phyloP scores from a whole-genome alignment of 2,797 vertebrate genomes.

The Acanthurus lineatus region DNA sequence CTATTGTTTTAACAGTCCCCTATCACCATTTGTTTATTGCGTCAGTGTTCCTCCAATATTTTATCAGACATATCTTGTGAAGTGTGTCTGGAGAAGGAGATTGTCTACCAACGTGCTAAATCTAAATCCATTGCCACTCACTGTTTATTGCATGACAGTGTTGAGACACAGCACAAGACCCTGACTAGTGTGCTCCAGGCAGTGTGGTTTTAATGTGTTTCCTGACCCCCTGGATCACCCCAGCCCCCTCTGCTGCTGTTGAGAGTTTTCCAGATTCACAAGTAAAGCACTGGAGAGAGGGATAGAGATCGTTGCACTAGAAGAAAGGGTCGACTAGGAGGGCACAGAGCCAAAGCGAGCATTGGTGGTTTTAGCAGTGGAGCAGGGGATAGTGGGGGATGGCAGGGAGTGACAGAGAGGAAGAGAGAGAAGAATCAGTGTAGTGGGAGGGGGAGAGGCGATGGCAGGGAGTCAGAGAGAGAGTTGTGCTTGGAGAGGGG shows the following conservation, averaged over 20 bases:
- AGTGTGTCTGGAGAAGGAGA: constrained; percentile 30
- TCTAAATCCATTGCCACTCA: constrained; percentile 72
- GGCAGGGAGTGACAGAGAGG: constrained; percentile 68
- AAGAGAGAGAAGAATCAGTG: constrained; percentile 62
- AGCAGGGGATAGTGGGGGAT: constrained; percentile 54
- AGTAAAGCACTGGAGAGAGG: constrained; percentile 69
- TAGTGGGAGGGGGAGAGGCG: constrained; percentile 60
- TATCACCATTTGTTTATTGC: constrained; percentile 5
- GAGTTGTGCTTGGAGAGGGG: constrained; percentile 71
- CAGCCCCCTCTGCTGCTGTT: constrained; percentile 62
- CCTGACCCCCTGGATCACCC: constrained; percentile 72
- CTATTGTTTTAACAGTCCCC: background rate
- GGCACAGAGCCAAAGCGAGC: constrained; percentile 59
- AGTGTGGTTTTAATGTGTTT: constrained; percentile 70
- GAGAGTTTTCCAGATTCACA: constrained; percentile 75
- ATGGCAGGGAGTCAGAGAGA: constrained; percentile 64
- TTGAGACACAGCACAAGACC: constrained; percentile 60
- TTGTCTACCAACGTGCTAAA: constrained; percentile 52
- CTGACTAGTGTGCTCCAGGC: constrained; percentile 74
- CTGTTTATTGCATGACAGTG: constrained; percentile 72
- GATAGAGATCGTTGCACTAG: constrained; percentile 64
- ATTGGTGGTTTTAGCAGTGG: constrained; percentile 55
- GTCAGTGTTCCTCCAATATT: constrained; percentile 20
- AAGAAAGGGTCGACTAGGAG: constrained; percentile 49
- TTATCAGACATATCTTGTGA: constrained; percentile 28